Evolutionary conservation across 2,888 invertebrate species (phyloP), one percentile per base, ranked within the genome.

Genomic region (Galerucella nymphaeae): DNA sequence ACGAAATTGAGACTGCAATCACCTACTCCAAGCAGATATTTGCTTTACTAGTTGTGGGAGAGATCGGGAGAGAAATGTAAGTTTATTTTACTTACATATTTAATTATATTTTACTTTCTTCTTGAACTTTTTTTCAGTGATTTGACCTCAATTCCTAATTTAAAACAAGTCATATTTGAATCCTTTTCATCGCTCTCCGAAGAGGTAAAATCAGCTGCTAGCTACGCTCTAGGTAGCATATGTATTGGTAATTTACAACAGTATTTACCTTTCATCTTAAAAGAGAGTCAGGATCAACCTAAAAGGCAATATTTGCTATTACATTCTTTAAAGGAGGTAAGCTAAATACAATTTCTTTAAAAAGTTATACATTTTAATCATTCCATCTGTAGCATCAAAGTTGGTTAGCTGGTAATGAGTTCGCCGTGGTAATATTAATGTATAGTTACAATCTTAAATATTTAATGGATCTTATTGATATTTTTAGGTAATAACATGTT

Each of bases 151-250:
- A 92, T 96, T 75, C 88, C 90, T 59, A 90, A 92, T 76, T 85
- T 97, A 74, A 93, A 95, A 78, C 92, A 93, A 82, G 93, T 93
- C 13, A 92, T 96, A 66, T 89, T 98, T 74, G 91, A 92, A 76
- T 96, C 97, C 18, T 99, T 99, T 87, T 91, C 94, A 0, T 95
- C 96, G 5, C 91, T 93, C 13, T 97, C 96, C 0, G 99, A 99
- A 86, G 98, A 99, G 87, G 95, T 99, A 2, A 99, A 99, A 87
- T 96, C 96, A 0, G 98, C 98, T 0, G 99, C 99, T 14, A 97
- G 98, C 78, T 97, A 98, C 87, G 96, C 99, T 0, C 89, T 99
- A 62, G 98, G 99, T 18, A 97, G 97, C 69, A 93, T 99, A 30
- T 96, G 97, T 8, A 96, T 98, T 71, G 99, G 99, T 61, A 99